These are phyloP conservation scores for Parotia lawesii DNA, from an alignment of 2,113 vertebrate genomes.

Conservation along the genomic window DNA sequence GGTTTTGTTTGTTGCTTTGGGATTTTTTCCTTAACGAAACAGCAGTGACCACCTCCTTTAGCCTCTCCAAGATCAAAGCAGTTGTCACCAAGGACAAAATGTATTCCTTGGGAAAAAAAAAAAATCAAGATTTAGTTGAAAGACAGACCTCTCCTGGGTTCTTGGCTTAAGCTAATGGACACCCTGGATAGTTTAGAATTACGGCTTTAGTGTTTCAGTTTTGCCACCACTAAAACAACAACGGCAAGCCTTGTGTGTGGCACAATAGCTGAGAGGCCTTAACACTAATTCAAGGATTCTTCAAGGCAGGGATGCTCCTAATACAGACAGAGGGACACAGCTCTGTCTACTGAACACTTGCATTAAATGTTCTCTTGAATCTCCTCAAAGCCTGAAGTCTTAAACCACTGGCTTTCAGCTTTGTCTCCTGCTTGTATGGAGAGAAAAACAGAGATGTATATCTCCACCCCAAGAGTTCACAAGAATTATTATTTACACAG, in stretches of 20 bases:
- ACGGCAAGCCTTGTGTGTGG: accelerated
- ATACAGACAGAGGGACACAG: neutral
- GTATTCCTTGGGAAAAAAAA: neutral
- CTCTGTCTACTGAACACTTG: neutral
- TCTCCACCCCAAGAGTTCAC: neutral
- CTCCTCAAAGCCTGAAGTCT: neutral
- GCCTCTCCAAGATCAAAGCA: neutral
- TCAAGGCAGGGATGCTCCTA: neutral
- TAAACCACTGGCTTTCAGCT: neutral
- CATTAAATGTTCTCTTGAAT: neutral
- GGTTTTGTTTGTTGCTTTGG: neutral
- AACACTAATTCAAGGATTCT: neutral
- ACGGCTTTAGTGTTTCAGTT: neutral
- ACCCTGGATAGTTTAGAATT: neutral
- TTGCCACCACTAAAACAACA: neutral
- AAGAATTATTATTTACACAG: neutral
- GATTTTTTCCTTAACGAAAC: neutral
- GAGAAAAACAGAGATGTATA: neutral
- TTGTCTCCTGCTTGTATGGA: neutral
- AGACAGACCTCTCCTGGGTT: neutral
- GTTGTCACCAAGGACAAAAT: neutral
- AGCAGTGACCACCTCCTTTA: neutral
- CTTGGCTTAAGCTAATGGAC: neutral
- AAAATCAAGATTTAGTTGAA: neutral
- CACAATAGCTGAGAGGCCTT: neutral